These are phyloP conservation scores for Macheiramphus alcinus DNA, from an alignment of 2,113 vertebrate genomes.

Conservation along the genomic window DNA sequence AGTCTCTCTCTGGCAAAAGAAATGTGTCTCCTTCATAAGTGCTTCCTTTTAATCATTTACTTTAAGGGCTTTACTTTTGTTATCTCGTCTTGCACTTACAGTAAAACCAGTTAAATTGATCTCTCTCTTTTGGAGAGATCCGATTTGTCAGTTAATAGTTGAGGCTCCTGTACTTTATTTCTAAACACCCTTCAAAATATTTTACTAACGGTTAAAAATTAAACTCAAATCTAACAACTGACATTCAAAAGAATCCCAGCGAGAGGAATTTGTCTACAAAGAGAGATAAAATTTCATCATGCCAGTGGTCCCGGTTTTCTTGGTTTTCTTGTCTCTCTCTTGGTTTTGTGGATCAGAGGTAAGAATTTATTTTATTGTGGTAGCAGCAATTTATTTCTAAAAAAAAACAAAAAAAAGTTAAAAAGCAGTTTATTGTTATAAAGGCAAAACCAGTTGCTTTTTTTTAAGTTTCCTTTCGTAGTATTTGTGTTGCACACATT, in stretches of 20 bases:
- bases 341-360: constrained; percentile 58
- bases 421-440: background rate
- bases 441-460: background rate
- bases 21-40: too few species aligned
- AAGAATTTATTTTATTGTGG: constrained; percentile 44
- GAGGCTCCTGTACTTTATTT: background rate
- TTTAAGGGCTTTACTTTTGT: background rate
- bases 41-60: background rate
- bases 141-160: constrained; percentile 14
- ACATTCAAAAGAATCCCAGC: background rate
- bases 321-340: constrained; percentile 27
- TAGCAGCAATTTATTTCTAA: background rate
- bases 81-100: background rate
- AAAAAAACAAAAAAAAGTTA: background rate
- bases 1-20: background rate
- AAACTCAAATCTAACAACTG: constrained; percentile 44
- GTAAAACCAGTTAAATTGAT: background rate
- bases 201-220: constrained; percentile 79
- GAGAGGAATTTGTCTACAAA: background rate
- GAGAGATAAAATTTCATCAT: constrained; percentile 51
- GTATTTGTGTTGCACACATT: background rate
- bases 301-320: background rate
- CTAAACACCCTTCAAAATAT: constrained; percentile 51
- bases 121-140: background rate
- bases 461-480: background rate